phyloP scores from a whole-genome alignment of 2,113 vertebrate species.

The Anseranas semipalmata region DNA sequence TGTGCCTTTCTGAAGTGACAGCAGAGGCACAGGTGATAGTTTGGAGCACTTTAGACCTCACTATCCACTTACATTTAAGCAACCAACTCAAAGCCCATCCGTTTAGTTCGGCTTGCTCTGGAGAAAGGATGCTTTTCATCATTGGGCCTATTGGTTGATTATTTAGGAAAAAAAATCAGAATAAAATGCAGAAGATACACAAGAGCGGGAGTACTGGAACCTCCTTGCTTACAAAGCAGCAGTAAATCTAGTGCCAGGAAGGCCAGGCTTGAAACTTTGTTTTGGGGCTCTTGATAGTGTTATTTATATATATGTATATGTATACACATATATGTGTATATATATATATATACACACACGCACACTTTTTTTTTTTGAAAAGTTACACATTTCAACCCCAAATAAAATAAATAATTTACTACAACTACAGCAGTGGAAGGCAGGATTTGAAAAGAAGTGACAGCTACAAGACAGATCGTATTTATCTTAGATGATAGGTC shows the following conservation, averaged over 20 bases:
- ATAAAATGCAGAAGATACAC: background rate
- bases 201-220: background rate
- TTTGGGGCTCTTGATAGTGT: background rate
- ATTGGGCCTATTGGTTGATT: background rate
- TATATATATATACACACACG: too few species aligned
- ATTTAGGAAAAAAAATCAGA: background rate
- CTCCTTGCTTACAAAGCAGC: background rate
- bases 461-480: background rate
- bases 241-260: background rate
- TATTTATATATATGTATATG: background rate
- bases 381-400: background rate
- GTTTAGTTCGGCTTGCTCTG: background rate
- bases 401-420: background rate
- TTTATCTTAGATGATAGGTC: constrained; percentile 22
- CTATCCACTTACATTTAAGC: background rate
- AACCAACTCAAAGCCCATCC: background rate
- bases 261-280: background rate
- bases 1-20: background rate
- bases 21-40: background rate
- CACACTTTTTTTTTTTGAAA: background rate
- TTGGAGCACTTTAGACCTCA: background rate
- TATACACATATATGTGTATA: too few species aligned
- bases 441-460: background rate
- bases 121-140: background rate
- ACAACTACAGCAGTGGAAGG: background rate